Base-by-base conservation (phyloP, 2,888 invertebrate species). In the Omphaloscelis lunosa region DNA sequence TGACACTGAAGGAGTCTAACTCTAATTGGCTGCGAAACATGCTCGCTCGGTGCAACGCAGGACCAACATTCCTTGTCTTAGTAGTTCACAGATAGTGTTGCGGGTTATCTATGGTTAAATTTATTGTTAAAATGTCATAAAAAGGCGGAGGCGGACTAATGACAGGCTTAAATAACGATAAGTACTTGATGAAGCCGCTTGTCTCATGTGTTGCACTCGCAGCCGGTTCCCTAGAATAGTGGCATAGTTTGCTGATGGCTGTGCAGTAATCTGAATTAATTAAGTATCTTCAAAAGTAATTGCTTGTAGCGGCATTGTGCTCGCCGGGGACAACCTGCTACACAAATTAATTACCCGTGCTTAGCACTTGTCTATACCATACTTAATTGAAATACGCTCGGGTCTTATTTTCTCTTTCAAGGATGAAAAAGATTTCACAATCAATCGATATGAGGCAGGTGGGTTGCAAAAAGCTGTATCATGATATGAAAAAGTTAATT, bases 401-500 rank as follows among this genome's bases (percentile, higher is more conserved):
- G 17, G 1, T 12, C 12, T 51, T 6, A 58, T 27, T 48, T 34
- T 20, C 20, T 9, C 20, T 48, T 39, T 56, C 39, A 29, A 29
- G 9, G n/a, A 6, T 15, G 23, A 51, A 65, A 51, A 51, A 51
- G 29, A 63, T 9, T 63, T 17, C 5, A 27, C n/a, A 56, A 63
- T 58, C 62, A 51, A 78, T 78, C 63, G 58, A 78, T 81, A 71
- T 29, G 39, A 39, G 73, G 56, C 56, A 51, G 81, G 81, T 74
- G 48, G 29, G 29, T 58, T 34, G 75, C 58, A 53, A 74, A 81
- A 59, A 65, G 62, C 82, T 65, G 58, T 34, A 58, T 61, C 66
- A 56, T 72, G 53, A 12, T 65, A 74, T 74, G 51, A 51, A 81
- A 65, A 81, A 81, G 75, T 75, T 74, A 81, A 79, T 79, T 65